phyloP scores from a whole-genome alignment of 2,888 invertebrate genomes.

The Drosophila falleni region DNA sequence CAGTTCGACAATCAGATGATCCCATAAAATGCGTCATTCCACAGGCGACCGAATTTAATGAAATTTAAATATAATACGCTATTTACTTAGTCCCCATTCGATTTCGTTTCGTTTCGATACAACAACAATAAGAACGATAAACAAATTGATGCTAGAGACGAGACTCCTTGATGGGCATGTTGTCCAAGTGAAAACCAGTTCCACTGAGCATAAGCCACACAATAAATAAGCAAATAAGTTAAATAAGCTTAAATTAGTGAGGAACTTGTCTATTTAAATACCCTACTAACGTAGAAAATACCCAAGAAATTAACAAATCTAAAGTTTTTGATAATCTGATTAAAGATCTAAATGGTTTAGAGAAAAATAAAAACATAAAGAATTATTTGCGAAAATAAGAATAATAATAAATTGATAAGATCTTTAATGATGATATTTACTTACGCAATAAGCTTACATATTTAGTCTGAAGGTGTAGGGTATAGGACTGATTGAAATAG shows the following conservation, averaged over 20 bases:
- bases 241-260: background rate
- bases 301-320: background rate
- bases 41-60: slow-evolving; percentile 48
- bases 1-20: slow-evolving; percentile 19
- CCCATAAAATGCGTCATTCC: slow-evolving; percentile 46
- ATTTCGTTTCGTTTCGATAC: slow-evolving; percentile 49
- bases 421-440: background rate
- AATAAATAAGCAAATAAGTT: slow-evolving; percentile 31
- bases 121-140: slow-evolving; percentile 33
- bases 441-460: no score
- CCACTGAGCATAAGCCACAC: slow-evolving; percentile 52
- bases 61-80: slow-evolving; percentile 65
- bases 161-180: slow-evolving; percentile 75
- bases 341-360: background rate
- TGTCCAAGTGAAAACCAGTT: slow-evolving; percentile 75
- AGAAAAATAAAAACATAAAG: background rate
- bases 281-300: slow-evolving; percentile 5
- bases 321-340: background rate
- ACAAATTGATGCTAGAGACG: slow-evolving; percentile 53
- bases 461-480: slow-evolving; percentile 21
- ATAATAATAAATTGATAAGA: background rate
- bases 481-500: slow-evolving; percentile 24
- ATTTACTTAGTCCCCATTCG: slow-evolving; percentile 62
- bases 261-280: slow-evolving; percentile 3
- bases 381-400: background rate